These are phyloP conservation scores for Trissolcus basalis DNA, from an alignment of 1,140 invertebrate genomes.

Conservation along the genomic window DNA sequence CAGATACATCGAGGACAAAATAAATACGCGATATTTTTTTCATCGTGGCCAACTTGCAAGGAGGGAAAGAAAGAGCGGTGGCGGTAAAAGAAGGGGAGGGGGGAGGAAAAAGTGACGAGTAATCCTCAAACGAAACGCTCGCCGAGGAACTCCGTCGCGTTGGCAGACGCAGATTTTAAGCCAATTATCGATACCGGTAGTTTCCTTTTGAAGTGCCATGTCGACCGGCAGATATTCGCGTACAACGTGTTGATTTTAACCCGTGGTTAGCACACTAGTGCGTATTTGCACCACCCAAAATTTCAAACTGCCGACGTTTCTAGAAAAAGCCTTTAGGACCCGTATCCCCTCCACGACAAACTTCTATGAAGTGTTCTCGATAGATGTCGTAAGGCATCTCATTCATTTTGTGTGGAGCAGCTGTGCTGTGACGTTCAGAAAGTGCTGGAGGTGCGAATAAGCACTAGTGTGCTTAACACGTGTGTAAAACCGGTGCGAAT, in stretches of 20 bases:
- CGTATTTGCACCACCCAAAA: too few relatives aligned
- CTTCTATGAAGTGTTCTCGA: too few relatives aligned
- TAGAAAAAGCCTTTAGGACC: too few relatives aligned
- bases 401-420: too few relatives aligned
- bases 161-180: constrained; percentile 67
- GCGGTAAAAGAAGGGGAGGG: constrained; percentile 32
- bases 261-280: too few relatives aligned
- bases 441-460: too few relatives aligned
- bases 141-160: constrained; percentile 26
- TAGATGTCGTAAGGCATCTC: too few relatives aligned
- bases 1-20: constrained; percentile 64
- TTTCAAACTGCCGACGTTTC: too few relatives aligned
- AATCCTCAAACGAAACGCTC: constrained; percentile 71
- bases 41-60: constrained; percentile 39
- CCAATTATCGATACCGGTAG: constrained; percentile 73
- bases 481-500: too few relatives aligned
- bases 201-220: constrained; percentile 70
- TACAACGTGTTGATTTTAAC: constrained; percentile 67
- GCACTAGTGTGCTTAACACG: too few relatives aligned
- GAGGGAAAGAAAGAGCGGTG: constrained; percentile 32
- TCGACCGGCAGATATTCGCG: constrained; percentile 53
- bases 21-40: constrained; percentile 68
- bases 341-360: too few relatives aligned
- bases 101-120: constrained; percentile 49
- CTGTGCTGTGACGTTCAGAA: too few relatives aligned